phyloP scores from a whole-genome alignment of 2,797 vertebrate genomes.

The Anolis apletophallus region DNA sequence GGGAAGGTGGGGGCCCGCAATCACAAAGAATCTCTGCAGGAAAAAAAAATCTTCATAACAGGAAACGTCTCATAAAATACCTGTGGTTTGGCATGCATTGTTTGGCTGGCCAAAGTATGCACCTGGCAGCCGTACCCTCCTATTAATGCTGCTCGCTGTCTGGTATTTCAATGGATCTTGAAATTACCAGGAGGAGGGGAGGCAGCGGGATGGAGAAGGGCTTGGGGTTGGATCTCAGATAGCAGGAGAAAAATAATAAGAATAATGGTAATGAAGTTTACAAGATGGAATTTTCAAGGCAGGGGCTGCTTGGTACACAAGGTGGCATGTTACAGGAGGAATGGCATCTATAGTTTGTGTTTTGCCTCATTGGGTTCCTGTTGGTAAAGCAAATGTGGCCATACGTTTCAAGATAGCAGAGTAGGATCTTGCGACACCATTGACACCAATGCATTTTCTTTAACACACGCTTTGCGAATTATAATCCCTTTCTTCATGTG shows the following conservation, averaged over 20 bases:
- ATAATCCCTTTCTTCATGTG: too few species aligned
- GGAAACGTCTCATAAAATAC: constrained; percentile 85
- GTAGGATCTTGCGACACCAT: too few species aligned
- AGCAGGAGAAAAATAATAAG: background rate
- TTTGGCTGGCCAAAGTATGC: constrained; percentile 74
- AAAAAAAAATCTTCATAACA: constrained; percentile 82
- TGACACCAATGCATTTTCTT: too few species aligned
- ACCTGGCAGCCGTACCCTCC: constrained; percentile 78
- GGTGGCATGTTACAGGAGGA: background rate
- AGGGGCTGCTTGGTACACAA: background rate
- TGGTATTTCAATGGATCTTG: constrained; percentile 76
- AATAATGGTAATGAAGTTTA: background rate
- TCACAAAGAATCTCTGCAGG: constrained; percentile 67
- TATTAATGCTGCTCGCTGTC: constrained; percentile 71
- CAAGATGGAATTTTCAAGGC: background rate
- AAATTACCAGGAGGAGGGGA: constrained; percentile 21
- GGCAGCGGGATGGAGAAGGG: background rate
- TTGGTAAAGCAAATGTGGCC: too few species aligned
- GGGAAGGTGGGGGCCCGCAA: constrained; percentile 14
- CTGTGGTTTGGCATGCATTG: constrained; percentile 79
- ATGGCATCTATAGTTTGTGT: too few species aligned
- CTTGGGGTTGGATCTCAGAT: background rate
- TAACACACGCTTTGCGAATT: too few species aligned
- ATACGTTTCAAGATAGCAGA: too few species aligned
- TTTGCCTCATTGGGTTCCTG: too few species aligned